Percentiles rank a stretch among this genome's conserved stretches.
Evolutionary conservation across 2,797 vertebrate species (phyloP).

Genomic region (Cossypha caffra): DNA sequence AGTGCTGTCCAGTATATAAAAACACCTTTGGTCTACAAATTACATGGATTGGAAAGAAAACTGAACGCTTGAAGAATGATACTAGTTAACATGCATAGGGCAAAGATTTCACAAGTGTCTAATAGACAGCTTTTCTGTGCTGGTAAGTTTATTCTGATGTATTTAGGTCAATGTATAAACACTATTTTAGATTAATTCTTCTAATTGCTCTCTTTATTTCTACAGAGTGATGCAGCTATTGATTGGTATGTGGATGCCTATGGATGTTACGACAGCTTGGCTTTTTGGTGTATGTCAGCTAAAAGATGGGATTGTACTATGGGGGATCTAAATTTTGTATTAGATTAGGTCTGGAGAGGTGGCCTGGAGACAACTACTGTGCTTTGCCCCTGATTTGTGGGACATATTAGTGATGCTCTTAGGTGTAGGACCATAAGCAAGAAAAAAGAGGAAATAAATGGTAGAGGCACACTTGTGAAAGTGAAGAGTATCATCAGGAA

Average conservation of each 20-base stretch:
- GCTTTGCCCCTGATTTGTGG: slow-evolving; percentile 6
- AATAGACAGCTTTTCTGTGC: not conserved
- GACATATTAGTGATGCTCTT: not conserved
- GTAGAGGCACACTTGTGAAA: not conserved
- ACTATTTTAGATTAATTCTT: not conserved
- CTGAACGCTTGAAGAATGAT: not conserved
- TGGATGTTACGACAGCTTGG: not conserved
- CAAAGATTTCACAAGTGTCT: not conserved
- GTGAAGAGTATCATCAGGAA: not conserved
- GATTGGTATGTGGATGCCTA: not conserved
- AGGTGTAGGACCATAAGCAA: not conserved
- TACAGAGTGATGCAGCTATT: not conserved
- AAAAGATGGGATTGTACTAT: not conserved
- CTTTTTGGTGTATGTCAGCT: not conserved
- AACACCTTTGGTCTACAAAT: slow-evolving; percentile 62
- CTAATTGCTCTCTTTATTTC: not conserved
- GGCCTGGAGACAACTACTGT: not conserved
- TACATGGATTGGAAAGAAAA: slow-evolving; percentile 32
- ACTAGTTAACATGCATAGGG: not conserved
- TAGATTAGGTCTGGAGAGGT: not conserved
- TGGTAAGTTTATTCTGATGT: not conserved
- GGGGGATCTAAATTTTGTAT: not conserved
- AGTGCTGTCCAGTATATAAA: slow-evolving; percentile 65
- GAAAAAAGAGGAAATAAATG: not conserved
- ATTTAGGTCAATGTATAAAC: not conserved